phyloP scores from a whole-genome alignment of 2,888 invertebrate genomes.

The Peribatodes rhomboidaria region DNA sequence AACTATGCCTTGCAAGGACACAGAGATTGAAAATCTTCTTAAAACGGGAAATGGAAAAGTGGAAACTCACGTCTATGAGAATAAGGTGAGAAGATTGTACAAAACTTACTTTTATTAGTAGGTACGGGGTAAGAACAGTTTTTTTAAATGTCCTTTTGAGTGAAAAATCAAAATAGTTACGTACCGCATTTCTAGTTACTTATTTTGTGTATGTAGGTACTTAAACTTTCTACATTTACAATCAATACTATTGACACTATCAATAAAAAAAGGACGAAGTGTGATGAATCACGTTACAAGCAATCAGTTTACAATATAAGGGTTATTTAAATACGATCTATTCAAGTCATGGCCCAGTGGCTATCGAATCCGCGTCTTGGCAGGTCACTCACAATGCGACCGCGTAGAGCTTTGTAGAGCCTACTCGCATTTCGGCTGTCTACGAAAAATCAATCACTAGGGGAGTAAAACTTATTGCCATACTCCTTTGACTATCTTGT shows the following conservation, averaged over 20 bases:
- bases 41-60: background rate
- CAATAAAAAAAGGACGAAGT: slow-evolving; percentile 17
- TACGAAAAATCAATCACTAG: slow-evolving; percentile 18
- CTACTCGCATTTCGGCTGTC: slow-evolving; percentile 1
- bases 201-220: no score
- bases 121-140: background rate
- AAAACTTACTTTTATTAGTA: background rate
- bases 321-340: slow-evolving; percentile 39
- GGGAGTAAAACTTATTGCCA: background rate
- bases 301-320: slow-evolving; percentile 36
- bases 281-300: slow-evolving; percentile 25
- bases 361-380: slow-evolving; percentile 24
- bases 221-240: background rate
- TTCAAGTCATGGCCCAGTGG: slow-evolving; percentile 39
- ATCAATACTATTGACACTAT: background rate
- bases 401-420: slow-evolving; percentile 12
- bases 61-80: slow-evolving; percentile 1
- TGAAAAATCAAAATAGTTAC: no score
- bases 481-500: no score
- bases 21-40: background rate
- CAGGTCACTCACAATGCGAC: slow-evolving; percentile 20
- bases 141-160: no score
- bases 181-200: no score
- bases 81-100: slow-evolving; percentile 20
- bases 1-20: background rate